Evolutionary conservation across 1,140 invertebrate genomes (phyloP), one percentile per base, ranked within the genome.

Genomic region (Drosophila ambigua): DNA sequence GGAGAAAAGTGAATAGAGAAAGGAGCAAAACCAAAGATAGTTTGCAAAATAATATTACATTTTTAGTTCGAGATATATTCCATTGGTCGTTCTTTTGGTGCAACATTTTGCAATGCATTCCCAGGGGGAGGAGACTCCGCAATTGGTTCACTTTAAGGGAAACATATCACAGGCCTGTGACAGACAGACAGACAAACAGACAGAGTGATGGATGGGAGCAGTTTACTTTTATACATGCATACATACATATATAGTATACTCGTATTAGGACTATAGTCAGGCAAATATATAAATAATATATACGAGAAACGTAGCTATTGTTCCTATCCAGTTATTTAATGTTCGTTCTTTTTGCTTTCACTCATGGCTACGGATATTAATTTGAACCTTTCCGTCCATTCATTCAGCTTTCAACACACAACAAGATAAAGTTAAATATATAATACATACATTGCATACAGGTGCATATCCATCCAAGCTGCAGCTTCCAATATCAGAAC

Each of bases 21-120:
- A 35, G 31, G 31, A 48, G 46, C 39, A 31, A 48, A 66, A 63
- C 31, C 49, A 57, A 35, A 54, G 55, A 68, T 72, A 71, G 50
- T 61, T 64, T 81, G 66, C 67, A 59, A 39, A 24, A 43, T 35
- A 59, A 7, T 3, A 35, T 39, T 39, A 35, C 24, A 55, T 54
- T 51, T 76, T 2, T 67, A 39, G 43, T 60, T 45, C 57, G 31
- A 53, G 58, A 45, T 52, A 54, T 48, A 53, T 64, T 39, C 35
- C 4, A 39, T 39, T 64, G 31, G 31, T 46, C 49, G 35, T 68
- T 83, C 43, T 54, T 62, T 64, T 65, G 55, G 51, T 43, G 74
- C 82, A 87, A 85, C 83, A 87, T 88, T 85, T 85, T 85, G 83
- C 26, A 82, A 75, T 85, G 82, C 82, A 85, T 82, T 81, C 51